A percentile compares a stretch with the other conserved stretches of the same genome.
These are phyloP conservation scores for Camptogramma bilineatum DNA, from an alignment of 2,888 invertebrate genomes.

Conservation along the genomic window DNA sequence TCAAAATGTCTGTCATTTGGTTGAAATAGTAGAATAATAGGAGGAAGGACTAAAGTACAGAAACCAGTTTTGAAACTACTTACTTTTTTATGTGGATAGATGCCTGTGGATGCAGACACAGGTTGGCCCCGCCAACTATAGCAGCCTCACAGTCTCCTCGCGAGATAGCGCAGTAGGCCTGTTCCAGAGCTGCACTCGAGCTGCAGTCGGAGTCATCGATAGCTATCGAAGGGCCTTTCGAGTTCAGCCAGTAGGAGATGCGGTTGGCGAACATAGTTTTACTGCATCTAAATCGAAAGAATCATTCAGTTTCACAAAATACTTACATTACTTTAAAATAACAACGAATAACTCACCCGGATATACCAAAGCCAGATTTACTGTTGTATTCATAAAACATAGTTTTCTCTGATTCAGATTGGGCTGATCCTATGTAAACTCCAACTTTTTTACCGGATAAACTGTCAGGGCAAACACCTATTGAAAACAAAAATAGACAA, in stretches of 20 bases:
- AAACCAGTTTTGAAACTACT: constrained; percentile 24
- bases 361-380: neutral
- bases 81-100: constrained; percentile 44
- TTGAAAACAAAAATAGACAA: neutral
- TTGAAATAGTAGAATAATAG: no score
- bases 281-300: constrained; percentile 42
- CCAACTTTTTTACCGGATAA: neutral
- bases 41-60: no score
- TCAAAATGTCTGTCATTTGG: no score
- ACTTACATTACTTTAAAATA: no score
- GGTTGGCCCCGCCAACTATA: constrained; percentile 82
- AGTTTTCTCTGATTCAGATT: neutral
- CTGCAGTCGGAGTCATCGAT: constrained; percentile 55
- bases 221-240: constrained; percentile 58
- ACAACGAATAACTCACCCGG: neutral
- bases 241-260: constrained; percentile 61
- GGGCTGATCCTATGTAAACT: neutral
- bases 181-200: constrained; percentile 52
- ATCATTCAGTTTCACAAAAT: no score
- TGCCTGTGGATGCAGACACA: constrained; percentile 65
- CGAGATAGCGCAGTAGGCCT: constrained; percentile 52
- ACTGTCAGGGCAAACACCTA: neutral
- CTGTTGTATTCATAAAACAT: neutral
- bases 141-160: constrained; percentile 71
- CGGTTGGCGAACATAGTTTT: constrained; percentile 61